Evolutionary conservation across 2,888 invertebrate species (phyloP).

Genomic region (Thera obeliscata): DNA sequence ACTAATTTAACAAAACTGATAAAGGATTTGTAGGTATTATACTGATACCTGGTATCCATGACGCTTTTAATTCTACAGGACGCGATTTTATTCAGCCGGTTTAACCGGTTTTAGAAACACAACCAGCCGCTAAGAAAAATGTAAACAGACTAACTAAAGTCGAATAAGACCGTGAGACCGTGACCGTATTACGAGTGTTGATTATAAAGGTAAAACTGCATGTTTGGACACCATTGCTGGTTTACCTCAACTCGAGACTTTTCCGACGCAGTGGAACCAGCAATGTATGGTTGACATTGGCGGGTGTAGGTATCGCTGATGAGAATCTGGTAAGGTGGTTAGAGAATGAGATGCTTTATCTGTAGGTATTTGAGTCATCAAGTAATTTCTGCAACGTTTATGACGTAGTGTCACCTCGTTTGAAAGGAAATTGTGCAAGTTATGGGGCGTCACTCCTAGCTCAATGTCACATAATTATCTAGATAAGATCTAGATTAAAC

Average conservation of each 20-base stretch:
- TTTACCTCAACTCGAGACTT: constrained; percentile 25
- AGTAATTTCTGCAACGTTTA: constrained; percentile 21
- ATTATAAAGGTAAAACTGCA: constrained; percentile 11
- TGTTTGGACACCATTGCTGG: constrained; percentile 40
- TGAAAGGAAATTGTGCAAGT: constrained; percentile 19
- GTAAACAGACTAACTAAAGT: constrained; percentile 64
- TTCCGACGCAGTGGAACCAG: constrained; percentile 26
- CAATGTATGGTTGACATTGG: constrained; percentile 32
- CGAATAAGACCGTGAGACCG: constrained; percentile 40
- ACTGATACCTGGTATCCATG: constrained; percentile 60
- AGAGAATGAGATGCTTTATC: constrained; percentile 24
- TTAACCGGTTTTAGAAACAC: constrained; percentile 62
- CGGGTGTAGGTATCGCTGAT: neutral
- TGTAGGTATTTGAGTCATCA: constrained; percentile 43
- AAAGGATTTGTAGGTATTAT: constrained; percentile 27
- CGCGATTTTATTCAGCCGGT: constrained; percentile 47
- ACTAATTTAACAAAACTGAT: constrained; percentile 36
- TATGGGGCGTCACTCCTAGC: constrained; percentile 11
- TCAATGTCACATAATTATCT: constrained; percentile 14
- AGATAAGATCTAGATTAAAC: no score
- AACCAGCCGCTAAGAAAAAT: constrained; percentile 67
- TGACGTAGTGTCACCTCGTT: constrained; percentile 19
- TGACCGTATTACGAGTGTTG: constrained; percentile 42
- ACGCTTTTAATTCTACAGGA: constrained; percentile 50
- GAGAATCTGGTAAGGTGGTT: constrained; percentile 14